These are phyloP conservation scores for Galaxea fascicularis DNA, from an alignment of 92 coral and sea anemone species.

Conservation along the genomic window DNA sequence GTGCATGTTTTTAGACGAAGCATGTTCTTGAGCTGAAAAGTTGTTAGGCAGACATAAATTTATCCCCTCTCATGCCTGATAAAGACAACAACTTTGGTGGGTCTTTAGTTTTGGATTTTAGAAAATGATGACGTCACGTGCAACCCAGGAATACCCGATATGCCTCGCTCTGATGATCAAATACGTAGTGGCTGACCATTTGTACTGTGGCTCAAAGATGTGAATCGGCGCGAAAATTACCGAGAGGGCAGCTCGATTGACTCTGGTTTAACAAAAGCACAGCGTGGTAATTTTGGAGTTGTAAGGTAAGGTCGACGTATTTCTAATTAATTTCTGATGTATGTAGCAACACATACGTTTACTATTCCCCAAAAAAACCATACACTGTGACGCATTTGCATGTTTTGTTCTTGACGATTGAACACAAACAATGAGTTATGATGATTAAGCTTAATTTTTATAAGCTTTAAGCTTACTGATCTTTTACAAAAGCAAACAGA, in stretches of 20 bases:
- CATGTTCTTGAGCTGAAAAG: too few relatives aligned
- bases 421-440: constrained; percentile 22
- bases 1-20: too few relatives aligned
- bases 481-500: constrained; percentile 21
- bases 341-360: constrained; percentile 19
- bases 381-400: constrained; percentile 28
- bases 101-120: too few relatives aligned
- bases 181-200: constrained; percentile 38
- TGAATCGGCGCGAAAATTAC: constrained; percentile 19
- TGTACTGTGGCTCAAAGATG: constrained; percentile 23
- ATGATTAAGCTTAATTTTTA: constrained; percentile 16
- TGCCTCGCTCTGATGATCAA: constrained; percentile 38
- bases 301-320: constrained; percentile 31
- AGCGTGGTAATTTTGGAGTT: constrained; percentile 32
- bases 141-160: too few relatives aligned
- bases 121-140: too few relatives aligned
- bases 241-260: constrained; percentile 6
- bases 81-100: too few relatives aligned
- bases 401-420: constrained; percentile 21
- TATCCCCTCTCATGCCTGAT: too few relatives aligned
- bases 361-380: constrained; percentile 16
- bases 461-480: constrained; percentile 4
- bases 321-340: constrained; percentile 36
- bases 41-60: too few relatives aligned
- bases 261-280: background rate